Evolutionary conservation across 2,113 vertebrate species (phyloP).

Genomic region (Pimephales promelas): DNA sequence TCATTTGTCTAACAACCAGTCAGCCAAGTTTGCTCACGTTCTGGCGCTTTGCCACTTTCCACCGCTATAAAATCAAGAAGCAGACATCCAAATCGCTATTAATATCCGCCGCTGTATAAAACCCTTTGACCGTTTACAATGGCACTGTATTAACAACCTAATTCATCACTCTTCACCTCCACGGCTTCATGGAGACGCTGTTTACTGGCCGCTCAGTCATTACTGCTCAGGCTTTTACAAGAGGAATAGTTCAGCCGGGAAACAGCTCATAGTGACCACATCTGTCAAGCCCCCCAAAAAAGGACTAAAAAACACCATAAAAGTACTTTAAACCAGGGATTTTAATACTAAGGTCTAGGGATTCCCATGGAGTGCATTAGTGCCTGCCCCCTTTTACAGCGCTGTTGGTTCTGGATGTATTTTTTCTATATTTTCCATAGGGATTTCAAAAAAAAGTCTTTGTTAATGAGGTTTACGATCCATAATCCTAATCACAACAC

Average conservation of each 20-base stretch:
- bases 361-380: no score
- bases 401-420: no score
- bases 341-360: no score
- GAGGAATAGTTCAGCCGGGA: not conserved
- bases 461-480: no score
- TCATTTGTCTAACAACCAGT: constrained; percentile 62
- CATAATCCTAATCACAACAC: no score
- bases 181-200: constrained; percentile 1
- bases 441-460: no score
- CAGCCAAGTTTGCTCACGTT: constrained; percentile 56
- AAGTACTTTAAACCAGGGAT: not conserved
- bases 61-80: constrained; percentile 62
- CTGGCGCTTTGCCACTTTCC: constrained; percentile 63
- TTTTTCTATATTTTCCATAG: no score
- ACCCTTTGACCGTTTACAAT: constrained; percentile 20
- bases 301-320: not conserved
- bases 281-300: no score
- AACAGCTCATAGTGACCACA: not conserved
- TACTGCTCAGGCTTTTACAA: not conserved
- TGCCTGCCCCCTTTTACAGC: no score
- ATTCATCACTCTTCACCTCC: constrained; percentile 48
- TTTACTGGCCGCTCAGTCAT: constrained; percentile 18
- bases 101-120: constrained; percentile 50
- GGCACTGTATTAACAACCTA: constrained; percentile 51
- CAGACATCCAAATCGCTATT: constrained; percentile 56